Evolutionary conservation across 2,113 vertebrate species (phyloP), one percentile per base, ranked within the genome.

Genomic region (Sciurus niger): DNA sequence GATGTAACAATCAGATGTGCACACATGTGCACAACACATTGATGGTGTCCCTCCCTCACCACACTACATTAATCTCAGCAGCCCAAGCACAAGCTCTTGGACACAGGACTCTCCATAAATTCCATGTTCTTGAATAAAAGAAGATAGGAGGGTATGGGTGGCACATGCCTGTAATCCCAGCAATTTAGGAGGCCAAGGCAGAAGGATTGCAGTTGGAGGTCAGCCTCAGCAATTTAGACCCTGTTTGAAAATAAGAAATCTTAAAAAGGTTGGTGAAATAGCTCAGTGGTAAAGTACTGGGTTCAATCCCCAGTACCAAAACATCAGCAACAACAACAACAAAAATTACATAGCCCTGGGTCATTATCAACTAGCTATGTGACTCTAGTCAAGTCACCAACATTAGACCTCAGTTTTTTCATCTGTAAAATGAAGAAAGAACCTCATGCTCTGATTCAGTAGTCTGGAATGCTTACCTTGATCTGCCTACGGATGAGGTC

Each of bases 401-500:
- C 34, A 48, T 53, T 30, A 89, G 22, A 77, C 25, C 18, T 89
- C 30, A 55, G 43, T 68, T 89, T 90, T 83, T 34, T 76, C 48
- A 79, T 68, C 28, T 88, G 14, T 94, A 92, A 90, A 87, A 86
- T 40, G 37, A 84, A 84, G 43, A 89, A 97, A 77, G 40, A 43
- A 72, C 40, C 11, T 73, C 40, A 83, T 65, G 53, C 16, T 73
- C 14, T 88, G 18, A 40, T 79, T 84, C 40, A 91, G 48, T 85
- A 63, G 30, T 73, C 37, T 90, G 58, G 17, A 65, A 16, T 90
- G 55, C 96, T 97, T 94, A 99, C 99, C 99, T 99, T 99, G 97
- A 99, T 99, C 98, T 99, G 99, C 96, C 99, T 98, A 97, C 98
- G 98, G 98, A 99, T 99, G 98, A 99, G 98, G 96, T 99, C 99